Evolutionary conservation across 2,797 vertebrate genomes (phyloP).

Genomic region (Enteromius unitaeniatus): DNA sequence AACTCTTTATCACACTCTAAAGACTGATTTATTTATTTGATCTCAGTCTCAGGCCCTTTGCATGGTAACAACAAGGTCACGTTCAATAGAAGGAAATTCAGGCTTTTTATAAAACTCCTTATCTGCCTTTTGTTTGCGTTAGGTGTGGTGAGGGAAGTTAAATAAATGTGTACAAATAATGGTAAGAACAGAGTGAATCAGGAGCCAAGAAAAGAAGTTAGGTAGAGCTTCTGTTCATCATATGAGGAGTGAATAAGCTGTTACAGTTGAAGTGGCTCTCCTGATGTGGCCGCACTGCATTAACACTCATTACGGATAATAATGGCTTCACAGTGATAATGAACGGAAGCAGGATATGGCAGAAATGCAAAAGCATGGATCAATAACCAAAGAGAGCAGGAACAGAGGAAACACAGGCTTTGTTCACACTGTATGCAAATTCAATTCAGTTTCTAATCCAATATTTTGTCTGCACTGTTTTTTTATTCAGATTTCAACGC

Average conservation of each 20-base stretch:
- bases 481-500: background rate
- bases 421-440: background rate
- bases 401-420: background rate
- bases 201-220: background rate
- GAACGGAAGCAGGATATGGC: background rate
- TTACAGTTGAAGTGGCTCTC: background rate
- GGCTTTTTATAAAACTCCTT: background rate
- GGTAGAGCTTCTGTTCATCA: background rate
- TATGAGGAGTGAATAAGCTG: background rate
- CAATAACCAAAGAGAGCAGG: conserved; percentile 20
- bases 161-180: conserved; percentile 33
- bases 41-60: background rate
- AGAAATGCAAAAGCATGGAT: background rate
- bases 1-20: background rate
- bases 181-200: background rate
- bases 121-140: conserved; percentile 9
- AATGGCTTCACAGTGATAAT: background rate
- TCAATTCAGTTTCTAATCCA: background rate
- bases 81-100: background rate
- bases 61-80: background rate
- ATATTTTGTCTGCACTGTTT: background rate
- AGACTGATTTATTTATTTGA: conserved; percentile 11
- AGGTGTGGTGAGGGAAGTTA: conserved; percentile 20
- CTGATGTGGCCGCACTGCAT: background rate
- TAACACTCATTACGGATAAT: background rate